Evolutionary conservation across 2,797 vertebrate genomes (phyloP).

Genomic region (Cyprinella venusta): DNA sequence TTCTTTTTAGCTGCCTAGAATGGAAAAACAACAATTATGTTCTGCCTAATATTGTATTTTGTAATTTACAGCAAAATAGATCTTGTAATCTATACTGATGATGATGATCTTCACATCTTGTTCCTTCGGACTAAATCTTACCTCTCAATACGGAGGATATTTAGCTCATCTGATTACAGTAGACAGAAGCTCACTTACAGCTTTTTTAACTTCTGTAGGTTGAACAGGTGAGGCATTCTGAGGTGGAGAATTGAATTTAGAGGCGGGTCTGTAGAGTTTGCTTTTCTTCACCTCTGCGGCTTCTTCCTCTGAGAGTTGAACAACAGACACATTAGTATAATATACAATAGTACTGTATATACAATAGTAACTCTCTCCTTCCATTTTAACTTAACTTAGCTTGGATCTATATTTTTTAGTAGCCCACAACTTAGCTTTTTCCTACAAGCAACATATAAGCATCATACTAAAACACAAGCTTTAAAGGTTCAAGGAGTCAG

Average conservation of each 20-base stretch:
- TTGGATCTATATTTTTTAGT: neutral
- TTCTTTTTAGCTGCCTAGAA: conserved; percentile 77
- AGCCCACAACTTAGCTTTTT: neutral
- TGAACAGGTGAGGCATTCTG: conserved; percentile 66
- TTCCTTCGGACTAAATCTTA: neutral
- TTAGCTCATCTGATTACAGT: neutral
- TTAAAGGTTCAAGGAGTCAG: neutral
- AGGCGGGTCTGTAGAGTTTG: conserved; percentile 78
- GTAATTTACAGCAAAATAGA: neutral
- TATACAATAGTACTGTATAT: neutral
- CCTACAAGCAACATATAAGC: neutral
- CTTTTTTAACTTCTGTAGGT: conserved; percentile 72
- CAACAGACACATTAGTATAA: neutral
- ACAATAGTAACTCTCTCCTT: neutral
- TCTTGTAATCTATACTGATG: neutral
- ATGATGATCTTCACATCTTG: neutral
- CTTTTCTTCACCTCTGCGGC: conserved; percentile 77
- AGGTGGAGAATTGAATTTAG: conserved; percentile 71
- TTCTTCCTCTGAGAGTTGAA: conserved; percentile 75
- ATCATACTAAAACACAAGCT: neutral
- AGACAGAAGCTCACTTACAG: conserved; percentile 69
- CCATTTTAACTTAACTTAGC: neutral
- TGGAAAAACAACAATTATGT: neutral
- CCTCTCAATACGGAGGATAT: conserved; percentile 16
- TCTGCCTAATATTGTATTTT: neutral